phyloP scores from a whole-genome alignment of 92 coral and sea anemone genomes.

The Porites rus region DNA sequence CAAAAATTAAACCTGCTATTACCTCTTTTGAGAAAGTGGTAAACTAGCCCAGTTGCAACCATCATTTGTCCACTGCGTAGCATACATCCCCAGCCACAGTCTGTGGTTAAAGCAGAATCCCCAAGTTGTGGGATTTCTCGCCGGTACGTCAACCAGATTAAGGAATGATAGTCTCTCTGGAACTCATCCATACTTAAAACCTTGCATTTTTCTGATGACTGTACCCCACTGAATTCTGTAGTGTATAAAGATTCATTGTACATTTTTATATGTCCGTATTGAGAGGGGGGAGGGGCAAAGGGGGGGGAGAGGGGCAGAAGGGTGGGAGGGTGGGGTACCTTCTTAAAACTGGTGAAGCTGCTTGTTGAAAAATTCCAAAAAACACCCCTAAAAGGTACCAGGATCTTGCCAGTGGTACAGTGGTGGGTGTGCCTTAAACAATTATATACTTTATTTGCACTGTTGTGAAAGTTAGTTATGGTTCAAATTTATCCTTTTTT shows the following conservation, averaged over 20 bases:
- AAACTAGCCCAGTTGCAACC: constrained; percentile 95
- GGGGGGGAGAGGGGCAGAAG: too few species aligned
- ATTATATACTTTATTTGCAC: too few species aligned
- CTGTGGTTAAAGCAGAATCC: constrained; percentile 88
- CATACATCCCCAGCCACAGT: constrained; percentile 99
- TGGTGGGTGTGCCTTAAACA: too few species aligned
- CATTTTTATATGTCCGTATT: too few species aligned
- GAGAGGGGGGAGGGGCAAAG: too few species aligned
- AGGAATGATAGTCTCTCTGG: constrained; percentile 86
- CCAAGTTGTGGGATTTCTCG: constrained; percentile 92
- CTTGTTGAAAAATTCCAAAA: too few species aligned
- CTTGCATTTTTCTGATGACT: constrained; percentile 65
- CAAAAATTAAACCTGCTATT: neutral
- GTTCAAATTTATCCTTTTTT: too few species aligned
- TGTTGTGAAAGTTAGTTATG: too few species aligned
- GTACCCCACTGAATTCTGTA: constrained; percentile 66
- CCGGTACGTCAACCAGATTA: constrained; percentile 97
- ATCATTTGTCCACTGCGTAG: constrained; percentile 99
- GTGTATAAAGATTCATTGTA: neutral
- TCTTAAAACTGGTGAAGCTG: too few species aligned
- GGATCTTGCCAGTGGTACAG: too few species aligned
- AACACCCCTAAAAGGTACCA: too few species aligned
- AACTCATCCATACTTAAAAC: constrained; percentile 90
- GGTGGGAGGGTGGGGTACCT: too few species aligned
- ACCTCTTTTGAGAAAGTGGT: constrained; percentile 94